A percentile compares a stretch with the other conserved stretches of the same genome.
phyloP scores from a whole-genome alignment of 2,113 vertebrate genomes.

The Etia nguti region DNA sequence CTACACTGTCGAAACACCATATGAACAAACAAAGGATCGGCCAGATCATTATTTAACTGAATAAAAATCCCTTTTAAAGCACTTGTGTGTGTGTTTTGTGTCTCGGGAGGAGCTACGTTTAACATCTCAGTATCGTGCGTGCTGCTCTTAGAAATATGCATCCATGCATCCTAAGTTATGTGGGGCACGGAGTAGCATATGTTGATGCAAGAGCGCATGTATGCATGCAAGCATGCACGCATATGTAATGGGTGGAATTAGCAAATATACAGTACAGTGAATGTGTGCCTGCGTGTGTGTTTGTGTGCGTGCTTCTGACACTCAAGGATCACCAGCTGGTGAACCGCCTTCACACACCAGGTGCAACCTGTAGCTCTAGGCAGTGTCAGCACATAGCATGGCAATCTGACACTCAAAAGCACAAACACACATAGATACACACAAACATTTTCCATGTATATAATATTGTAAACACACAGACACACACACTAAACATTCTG shows the following conservation, averaged over 20 bases:
- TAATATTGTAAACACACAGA: neutral
- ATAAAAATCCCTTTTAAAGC: neutral
- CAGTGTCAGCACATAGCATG: constrained; percentile 67
- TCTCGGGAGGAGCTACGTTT: neutral
- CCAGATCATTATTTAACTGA: neutral
- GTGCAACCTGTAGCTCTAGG: constrained; percentile 68
- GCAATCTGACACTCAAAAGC: constrained; percentile 66
- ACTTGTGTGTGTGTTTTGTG: neutral
- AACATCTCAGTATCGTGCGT: neutral
- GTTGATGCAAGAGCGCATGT: neutral
- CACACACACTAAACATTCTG: neutral
- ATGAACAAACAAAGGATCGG: neutral
- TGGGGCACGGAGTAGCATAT: constrained; percentile 18
- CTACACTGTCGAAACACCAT: neutral
- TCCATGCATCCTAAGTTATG: neutral
- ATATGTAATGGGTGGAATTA: constrained; percentile 44
- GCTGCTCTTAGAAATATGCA: neutral
- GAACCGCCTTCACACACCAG: constrained; percentile 69
- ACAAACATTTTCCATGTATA: neutral
- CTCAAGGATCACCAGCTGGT: constrained; percentile 71
- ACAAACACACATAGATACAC: constrained; percentile 5
- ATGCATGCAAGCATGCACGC: constrained; percentile 1
- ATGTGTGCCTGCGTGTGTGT: neutral
- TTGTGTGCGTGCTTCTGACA: constrained; percentile 44
- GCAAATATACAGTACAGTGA: constrained; percentile 26